These are phyloP conservation scores for Cottoperca gobio DNA, from an alignment of 2,797 vertebrate genomes.

Conservation along the genomic window DNA sequence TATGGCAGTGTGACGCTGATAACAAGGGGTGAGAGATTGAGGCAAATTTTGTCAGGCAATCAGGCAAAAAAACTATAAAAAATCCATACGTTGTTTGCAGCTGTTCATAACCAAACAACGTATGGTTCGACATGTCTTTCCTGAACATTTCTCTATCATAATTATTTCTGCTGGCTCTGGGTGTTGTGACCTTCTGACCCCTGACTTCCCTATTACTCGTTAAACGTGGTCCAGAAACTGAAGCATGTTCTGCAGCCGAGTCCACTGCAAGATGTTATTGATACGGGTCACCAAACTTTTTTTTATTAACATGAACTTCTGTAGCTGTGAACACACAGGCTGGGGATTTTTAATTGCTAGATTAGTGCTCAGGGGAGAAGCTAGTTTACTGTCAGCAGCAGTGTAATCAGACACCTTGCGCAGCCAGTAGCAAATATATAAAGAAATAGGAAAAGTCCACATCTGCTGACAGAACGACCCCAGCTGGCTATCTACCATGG, in stretches of 20 bases:
- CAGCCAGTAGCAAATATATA: slow-evolving; percentile 6
- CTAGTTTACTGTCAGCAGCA: slow-evolving; percentile 26
- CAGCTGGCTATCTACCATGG: slow-evolving; percentile 28
- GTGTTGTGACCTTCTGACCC: background rate
- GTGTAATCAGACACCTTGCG: slow-evolving; percentile 31
- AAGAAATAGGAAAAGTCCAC: slow-evolving; percentile 7
- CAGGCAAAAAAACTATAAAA: too few species aligned
- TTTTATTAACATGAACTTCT: background rate
- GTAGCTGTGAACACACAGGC: slow-evolving; percentile 29
- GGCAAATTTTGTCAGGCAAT: too few species aligned
- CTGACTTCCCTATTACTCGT: background rate
- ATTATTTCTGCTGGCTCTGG: background rate
- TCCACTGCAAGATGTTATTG: background rate
- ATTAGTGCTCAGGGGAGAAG: slow-evolving; percentile 19
- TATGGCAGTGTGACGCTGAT: background rate
- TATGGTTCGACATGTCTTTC: background rate
- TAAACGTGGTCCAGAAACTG: background rate
- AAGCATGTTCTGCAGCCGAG: background rate
- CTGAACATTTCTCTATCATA: background rate
- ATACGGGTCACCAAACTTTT: background rate
- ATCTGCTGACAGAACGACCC: slow-evolving; percentile 21
- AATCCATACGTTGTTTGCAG: background rate
- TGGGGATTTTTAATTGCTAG: slow-evolving; percentile 25
- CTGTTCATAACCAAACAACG: background rate
- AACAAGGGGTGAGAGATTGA: too few species aligned